phyloP scores from a whole-genome alignment of 2,113 vertebrate genomes.

The Chloropsis hardwickii region DNA sequence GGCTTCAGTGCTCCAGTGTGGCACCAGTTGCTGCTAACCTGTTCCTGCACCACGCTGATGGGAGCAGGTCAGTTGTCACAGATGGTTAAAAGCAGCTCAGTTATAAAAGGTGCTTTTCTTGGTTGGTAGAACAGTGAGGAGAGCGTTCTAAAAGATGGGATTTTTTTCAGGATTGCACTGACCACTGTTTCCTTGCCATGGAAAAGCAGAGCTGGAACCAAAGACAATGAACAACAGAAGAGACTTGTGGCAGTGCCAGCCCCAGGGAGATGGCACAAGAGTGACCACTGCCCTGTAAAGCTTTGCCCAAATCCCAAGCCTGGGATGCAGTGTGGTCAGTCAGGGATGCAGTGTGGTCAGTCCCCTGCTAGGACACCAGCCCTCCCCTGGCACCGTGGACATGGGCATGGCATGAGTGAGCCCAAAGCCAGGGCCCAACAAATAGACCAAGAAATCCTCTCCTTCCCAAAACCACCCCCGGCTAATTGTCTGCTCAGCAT shows the following conservation, averaged over 20 bases:
- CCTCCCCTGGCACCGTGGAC: neutral
- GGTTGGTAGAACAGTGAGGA: neutral
- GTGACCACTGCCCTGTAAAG: neutral
- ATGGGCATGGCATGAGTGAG: fast-evolving
- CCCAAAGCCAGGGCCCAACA: neutral
- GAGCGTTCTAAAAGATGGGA: neutral
- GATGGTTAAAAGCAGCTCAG: neutral
- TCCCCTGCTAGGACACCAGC: neutral
- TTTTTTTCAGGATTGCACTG: neutral
- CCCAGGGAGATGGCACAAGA: neutral
- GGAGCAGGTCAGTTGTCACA: neutral
- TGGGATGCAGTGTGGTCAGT: neutral
- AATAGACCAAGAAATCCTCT: neutral
- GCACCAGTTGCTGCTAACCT: neutral
- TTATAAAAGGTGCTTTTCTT: neutral
- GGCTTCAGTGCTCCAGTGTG: neutral
- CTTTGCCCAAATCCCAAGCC: neutral
- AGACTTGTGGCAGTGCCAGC: neutral
- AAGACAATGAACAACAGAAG: neutral
- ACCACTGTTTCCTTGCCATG: neutral
- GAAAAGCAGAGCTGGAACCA: neutral
- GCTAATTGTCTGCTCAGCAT: neutral
- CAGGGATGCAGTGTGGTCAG: neutral
- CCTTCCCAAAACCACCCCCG: neutral
- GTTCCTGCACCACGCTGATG: neutral